Conservation (phyloP, 2,888 invertebrate genomes). For the Xestobium rufovillosum region DNA sequence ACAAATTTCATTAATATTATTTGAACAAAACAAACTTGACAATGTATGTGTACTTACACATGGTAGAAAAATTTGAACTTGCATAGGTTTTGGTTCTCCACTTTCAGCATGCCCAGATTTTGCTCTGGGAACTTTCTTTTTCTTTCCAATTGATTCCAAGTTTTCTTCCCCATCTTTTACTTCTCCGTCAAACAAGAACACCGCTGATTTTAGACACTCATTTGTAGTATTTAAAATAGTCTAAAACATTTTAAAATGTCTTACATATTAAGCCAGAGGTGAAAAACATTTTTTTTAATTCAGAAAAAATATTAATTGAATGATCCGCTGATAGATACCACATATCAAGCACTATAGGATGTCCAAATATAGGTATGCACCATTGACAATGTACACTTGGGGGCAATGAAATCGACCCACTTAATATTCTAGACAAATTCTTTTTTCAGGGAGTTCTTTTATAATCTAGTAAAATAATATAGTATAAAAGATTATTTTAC, state of each 20-base stretch:
- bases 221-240: slow-evolving; percentile 54
- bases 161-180: slow-evolving; percentile 54
- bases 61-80: slow-evolving; percentile 62
- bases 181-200: slow-evolving; percentile 69
- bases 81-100: slow-evolving; percentile 48
- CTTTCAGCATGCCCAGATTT: slow-evolving; percentile 34
- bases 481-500: too few species aligned
- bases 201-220: slow-evolving; percentile 53
- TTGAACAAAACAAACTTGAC: too few species aligned
- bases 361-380: too few species aligned
- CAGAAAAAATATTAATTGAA: slow-evolving; percentile 5
- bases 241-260: too few species aligned
- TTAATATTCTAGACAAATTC: too few species aligned
- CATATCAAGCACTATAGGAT: too few species aligned
- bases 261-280: slow-evolving; percentile 14
- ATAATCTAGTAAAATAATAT: too few species aligned
- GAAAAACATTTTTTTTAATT: slow-evolving; percentile 11
- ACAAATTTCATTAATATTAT: too few species aligned
- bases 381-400: too few species aligned
- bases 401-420: too few species aligned
- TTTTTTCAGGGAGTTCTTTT: too few species aligned
- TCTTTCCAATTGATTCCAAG: slow-evolving; percentile 57
- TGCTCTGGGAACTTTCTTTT: slow-evolving; percentile 47
- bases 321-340: too few species aligned
- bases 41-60: slow-evolving; percentile 59